Conservation (phyloP, 2,113 vertebrate species). For the Seriola dumerili region DNA sequence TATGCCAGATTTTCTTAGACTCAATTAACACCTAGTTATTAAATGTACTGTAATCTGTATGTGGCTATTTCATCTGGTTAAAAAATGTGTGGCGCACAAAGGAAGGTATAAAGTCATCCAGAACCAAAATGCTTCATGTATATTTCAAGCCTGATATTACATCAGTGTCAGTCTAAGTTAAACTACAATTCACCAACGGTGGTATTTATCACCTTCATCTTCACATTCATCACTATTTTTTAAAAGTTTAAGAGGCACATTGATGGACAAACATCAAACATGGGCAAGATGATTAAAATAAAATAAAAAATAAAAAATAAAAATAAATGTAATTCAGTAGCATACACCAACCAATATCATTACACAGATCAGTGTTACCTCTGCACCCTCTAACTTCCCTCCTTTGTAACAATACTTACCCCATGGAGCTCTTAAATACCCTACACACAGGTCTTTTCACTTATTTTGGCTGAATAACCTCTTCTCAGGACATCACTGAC, state of each 20-base stretch:
- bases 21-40: not conserved
- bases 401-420: not conserved
- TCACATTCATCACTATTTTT: too few relatives aligned
- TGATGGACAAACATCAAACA: too few relatives aligned
- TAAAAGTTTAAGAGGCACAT: too few relatives aligned
- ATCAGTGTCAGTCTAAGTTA: not conserved
- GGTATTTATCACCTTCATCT: not conserved
- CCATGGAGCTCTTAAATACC: too few relatives aligned
- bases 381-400: not conserved
- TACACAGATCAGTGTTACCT: not conserved
- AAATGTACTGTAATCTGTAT: not conserved
- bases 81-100: not conserved
- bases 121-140: not conserved
- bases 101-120: not conserved
- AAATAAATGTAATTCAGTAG: not conserved
- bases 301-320: too few relatives aligned
- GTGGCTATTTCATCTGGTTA: not conserved
- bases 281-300: not conserved
- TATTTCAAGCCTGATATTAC: not conserved
- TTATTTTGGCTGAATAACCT: too few relatives aligned
- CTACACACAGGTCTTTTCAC: too few relatives aligned
- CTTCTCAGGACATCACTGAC: too few relatives aligned
- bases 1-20: not conserved
- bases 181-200: not conserved
- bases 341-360: not conserved